A percentile compares a stretch with the other conserved stretches of the same genome.
These are phyloP conservation scores for Tragelaphus imberbis DNA, from an alignment of 2,113 vertebrate species.

Conservation along the genomic window DNA sequence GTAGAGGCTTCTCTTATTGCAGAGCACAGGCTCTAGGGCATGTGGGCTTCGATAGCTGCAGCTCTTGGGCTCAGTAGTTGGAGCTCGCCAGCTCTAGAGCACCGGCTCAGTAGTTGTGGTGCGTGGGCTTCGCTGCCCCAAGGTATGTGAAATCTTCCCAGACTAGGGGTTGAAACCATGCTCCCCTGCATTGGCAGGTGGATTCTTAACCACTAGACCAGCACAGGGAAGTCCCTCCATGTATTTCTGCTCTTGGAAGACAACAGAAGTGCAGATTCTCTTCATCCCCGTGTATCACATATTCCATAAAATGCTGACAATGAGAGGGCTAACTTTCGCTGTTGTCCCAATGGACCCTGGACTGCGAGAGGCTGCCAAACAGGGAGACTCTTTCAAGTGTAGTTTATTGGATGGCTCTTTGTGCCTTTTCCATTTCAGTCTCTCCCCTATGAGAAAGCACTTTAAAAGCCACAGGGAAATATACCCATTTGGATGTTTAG, in stretches of 20 bases:
- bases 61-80: not conserved
- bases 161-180: not conserved
- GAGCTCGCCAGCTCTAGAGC: not conserved
- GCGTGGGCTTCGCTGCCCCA: not conserved
- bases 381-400: not conserved
- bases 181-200: not conserved
- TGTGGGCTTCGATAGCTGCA: rapidly evolving
- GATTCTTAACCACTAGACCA: not conserved
- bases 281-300: not conserved
- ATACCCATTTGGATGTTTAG: not conserved
- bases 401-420: constrained; percentile 30
- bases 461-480: not conserved
- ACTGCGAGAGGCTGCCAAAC: not conserved
- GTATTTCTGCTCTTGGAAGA: not conserved
- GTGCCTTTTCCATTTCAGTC: constrained; percentile 48
- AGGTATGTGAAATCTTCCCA: not conserved
- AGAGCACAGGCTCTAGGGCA: not conserved
- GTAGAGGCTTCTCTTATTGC: not conserved
- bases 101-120: not conserved
- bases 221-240: not conserved
- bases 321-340: not conserved
- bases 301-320: not conserved
- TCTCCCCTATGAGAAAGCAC: constrained; percentile 44
- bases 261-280: not conserved
- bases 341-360: not conserved